Base-by-base conservation (phyloP, 2,888 invertebrate genomes). In the Xanthia icteritia region DNA sequence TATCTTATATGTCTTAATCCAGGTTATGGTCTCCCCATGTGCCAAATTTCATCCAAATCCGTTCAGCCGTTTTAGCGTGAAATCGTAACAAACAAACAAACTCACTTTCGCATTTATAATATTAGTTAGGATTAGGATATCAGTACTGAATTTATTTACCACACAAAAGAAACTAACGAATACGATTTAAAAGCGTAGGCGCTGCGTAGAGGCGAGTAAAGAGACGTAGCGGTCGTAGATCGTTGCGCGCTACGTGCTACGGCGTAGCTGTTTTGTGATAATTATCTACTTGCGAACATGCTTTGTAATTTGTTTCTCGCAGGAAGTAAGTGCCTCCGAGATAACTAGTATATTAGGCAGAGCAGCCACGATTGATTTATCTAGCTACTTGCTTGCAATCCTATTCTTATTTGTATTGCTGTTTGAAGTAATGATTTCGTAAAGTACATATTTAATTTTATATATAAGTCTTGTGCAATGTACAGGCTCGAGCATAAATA, bases 181-280 rank as follows among this genome's bases (percentile, higher is more conserved):
- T n/a, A 20, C 31, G 15, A 5, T 48, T 48, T n/a, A 5, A 36
- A 36, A 20, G n/a, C 8, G 8, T 36, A 48, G 36, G 66, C n/a
- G 9, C 42, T 15, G n/a, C 31, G 17, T 71, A n/a, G 36, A 45
- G 13, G n/a, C 13, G 13, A n/a, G 13, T 56, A 56, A n/a, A 1
- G 56, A 58, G 56, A 15, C 58, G 58, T 58, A 58, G 63, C 64
- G 17, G 9, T 74, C 76, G 64, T 39, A 56, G 64, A 54, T 36
- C 56, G 31, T 31, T 17, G 31, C 8, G 17, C 31, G 39, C 48
- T 66, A 72, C 72, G 70, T 15, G 45, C 45, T 48, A 48, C 45
- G 45, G 45, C 45, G 45, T 15, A 48, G n/a, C n/a, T 27, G 5
- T 56, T 56, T 13, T 56, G 39, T n/a, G n/a, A 64, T 39, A 23